Evolutionary conservation across 1,140 invertebrate genomes (phyloP).

Genomic region (Drosophila eugracilis): DNA sequence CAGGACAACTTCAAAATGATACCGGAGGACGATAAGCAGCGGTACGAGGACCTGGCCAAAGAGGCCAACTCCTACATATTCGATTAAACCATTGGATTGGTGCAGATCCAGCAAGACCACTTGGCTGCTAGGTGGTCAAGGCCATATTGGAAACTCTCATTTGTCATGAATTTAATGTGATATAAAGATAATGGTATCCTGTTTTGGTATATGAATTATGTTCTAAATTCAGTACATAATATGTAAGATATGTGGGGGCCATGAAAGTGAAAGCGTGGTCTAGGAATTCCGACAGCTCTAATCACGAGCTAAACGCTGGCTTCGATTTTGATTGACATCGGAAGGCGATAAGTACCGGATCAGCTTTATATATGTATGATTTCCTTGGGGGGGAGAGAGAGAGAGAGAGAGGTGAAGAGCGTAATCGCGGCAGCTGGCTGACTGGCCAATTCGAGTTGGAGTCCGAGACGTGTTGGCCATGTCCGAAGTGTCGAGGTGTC

Average conservation of each 20-base stretch:
- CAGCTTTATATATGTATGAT: conserved; percentile 17
- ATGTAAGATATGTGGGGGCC: not conserved
- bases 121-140: not conserved
- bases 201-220: no score
- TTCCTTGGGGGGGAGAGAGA: not conserved
- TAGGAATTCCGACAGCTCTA: not conserved
- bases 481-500: conserved; percentile 69
- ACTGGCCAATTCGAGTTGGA: not conserved
- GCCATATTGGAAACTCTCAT: not conserved
- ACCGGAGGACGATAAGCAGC: not conserved
- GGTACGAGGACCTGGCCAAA: not conserved
- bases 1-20: conserved; percentile 13
- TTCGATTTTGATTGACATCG: conserved; percentile 51
- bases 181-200: not conserved
- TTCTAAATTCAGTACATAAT: not conserved
- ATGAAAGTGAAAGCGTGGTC: conserved; percentile 13
- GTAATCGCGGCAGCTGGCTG: not conserved
- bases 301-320: conserved; percentile 25
- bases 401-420: not conserved
- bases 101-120: not conserved
- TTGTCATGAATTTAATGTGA: not conserved
- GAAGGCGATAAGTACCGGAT: conserved; percentile 48
- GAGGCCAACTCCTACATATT: not conserved
- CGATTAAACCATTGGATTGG: not conserved
- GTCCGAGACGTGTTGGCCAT: conserved; percentile 61